These are phyloP conservation scores for Morone saxatilis DNA, from an alignment of 2,113 vertebrate genomes.

Conservation along the genomic window DNA sequence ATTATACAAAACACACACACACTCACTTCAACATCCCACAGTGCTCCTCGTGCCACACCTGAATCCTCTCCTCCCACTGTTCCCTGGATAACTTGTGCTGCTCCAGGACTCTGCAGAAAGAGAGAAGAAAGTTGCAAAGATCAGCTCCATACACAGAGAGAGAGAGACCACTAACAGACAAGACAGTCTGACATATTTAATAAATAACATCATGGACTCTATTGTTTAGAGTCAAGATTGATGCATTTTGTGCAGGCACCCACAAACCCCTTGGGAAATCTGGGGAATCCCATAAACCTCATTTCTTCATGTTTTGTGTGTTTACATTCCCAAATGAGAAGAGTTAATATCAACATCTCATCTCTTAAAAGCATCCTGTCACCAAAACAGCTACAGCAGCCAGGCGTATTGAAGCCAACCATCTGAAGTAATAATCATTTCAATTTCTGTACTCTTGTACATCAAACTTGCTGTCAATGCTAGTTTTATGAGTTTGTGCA, in stretches of 20 bases:
- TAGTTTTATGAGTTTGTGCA: not conserved
- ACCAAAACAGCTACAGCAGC: not conserved
- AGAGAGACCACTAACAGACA: not conserved
- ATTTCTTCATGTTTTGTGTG: no score
- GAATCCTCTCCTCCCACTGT: slow-evolving; percentile 98
- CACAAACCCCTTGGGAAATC: not conserved
- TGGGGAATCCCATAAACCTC: not conserved
- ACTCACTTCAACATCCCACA: slow-evolving; percentile 94
- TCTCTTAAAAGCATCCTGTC: not conserved
- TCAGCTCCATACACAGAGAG: not conserved
- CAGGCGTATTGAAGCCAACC: not conserved
- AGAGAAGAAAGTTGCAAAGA: not conserved
- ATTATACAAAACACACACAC: not conserved
- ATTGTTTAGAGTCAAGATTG: not conserved
- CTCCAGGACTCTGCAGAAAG: slow-evolving; percentile 90
- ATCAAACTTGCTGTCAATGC: not conserved
- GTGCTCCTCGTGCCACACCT: slow-evolving; percentile 98
- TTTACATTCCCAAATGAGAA: not conserved
- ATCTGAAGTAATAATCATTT: not conserved
- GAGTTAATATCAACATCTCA: not conserved
- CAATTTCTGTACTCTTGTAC: not conserved
- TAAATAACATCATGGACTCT: not conserved
- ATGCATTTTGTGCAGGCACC: not conserved
- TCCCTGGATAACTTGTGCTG: slow-evolving; percentile 96
- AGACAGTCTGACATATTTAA: not conserved